These are phyloP conservation scores for Notolepis coatsorum DNA, from an alignment of 2,797 vertebrate species.

Conservation along the genomic window DNA sequence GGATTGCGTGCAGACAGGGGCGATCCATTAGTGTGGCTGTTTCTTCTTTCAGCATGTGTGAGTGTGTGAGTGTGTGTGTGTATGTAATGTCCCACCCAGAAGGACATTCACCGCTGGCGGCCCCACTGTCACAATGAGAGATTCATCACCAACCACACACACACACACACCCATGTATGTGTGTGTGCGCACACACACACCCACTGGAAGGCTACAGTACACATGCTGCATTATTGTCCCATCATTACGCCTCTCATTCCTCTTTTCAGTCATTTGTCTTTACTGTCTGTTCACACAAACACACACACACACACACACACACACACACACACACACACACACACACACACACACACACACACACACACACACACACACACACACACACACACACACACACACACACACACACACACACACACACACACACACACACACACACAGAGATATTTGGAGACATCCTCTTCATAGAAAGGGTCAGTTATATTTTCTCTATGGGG, in stretches of 20 bases:
- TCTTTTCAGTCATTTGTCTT: slow-evolving; percentile 73
- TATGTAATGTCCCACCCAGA: slow-evolving; percentile 71
- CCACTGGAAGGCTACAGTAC: slow-evolving; percentile 52
- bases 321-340: slow-evolving; percentile 22
- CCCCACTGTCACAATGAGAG: slow-evolving; percentile 81
- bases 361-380: too few species aligned
- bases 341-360: too few species aligned
- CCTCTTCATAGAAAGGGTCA: too few species aligned
- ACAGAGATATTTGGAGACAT: too few species aligned
- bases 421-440: too few species aligned
- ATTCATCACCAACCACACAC: slow-evolving; percentile 76
- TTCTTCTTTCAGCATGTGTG: slow-evolving; percentile 66
- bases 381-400: too few species aligned
- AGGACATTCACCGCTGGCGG: slow-evolving; percentile 86
- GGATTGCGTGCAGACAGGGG: slow-evolving; percentile 84
- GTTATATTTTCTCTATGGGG: background rate
- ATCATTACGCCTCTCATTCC: slow-evolving; percentile 76
- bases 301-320: slow-evolving; percentile 16
- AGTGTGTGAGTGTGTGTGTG: slow-evolving; percentile 34
- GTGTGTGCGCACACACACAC: background rate
- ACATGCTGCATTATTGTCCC: slow-evolving; percentile 78
- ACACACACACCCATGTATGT: slow-evolving; percentile 21
- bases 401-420: too few species aligned
- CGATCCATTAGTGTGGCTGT: slow-evolving; percentile 86
- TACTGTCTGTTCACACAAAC: slow-evolving; percentile 44